Conservation (phyloP, 2,797 vertebrate genomes). For the Pogoniulus pusillus region DNA sequence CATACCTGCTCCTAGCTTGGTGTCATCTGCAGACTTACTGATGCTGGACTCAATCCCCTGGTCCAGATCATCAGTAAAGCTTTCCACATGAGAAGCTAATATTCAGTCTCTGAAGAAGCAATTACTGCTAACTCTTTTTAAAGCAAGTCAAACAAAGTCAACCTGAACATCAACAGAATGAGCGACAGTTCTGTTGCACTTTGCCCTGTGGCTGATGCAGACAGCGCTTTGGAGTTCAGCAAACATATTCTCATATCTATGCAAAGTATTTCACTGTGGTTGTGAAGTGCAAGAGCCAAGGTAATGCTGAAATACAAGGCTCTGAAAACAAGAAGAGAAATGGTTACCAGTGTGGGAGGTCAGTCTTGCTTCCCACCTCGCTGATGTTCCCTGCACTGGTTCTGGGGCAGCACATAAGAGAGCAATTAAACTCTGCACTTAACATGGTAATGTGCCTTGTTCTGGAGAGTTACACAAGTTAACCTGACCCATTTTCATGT, state of each 20-base stretch:
- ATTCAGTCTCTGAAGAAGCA: background rate
- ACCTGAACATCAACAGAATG: background rate
- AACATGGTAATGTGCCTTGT: background rate
- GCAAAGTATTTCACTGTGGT: background rate
- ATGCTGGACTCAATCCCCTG: no score
- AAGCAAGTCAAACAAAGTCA: constrained; percentile 3
- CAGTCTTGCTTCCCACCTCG: background rate
- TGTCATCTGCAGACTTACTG: no score
- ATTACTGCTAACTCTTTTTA: background rate
- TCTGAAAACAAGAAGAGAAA: background rate
- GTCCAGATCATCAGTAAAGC: no score
- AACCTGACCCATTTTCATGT: background rate
- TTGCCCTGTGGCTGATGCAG: background rate
- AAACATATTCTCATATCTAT: background rate
- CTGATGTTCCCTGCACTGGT: background rate
- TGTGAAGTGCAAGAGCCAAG: background rate
- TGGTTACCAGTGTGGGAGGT: background rate
- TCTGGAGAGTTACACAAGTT: background rate
- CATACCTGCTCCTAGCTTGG: no score
- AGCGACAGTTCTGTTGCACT: background rate
- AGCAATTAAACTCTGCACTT: background rate
- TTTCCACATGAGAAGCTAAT: background rate
- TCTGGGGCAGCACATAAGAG: background rate
- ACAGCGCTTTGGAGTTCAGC: background rate
- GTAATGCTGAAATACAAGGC: background rate